A percentile compares a stretch with the other conserved stretches of the same genome.
phyloP scores from a whole-genome alignment of 2,113 vertebrate species.

The Ranitomeya imitator region DNA sequence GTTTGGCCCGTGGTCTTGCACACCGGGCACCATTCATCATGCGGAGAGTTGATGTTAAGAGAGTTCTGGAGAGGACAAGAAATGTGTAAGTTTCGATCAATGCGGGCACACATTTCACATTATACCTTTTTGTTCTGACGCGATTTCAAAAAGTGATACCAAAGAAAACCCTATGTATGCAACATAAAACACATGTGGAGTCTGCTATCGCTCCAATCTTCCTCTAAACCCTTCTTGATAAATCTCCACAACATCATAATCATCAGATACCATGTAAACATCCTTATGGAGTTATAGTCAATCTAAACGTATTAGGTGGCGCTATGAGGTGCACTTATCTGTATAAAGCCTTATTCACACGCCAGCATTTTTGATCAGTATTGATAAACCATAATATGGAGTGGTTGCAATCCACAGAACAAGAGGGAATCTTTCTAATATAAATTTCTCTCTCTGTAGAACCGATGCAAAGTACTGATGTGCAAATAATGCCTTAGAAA shows the following conservation, averaged over 20 bases:
- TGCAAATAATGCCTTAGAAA: too few relatives aligned
- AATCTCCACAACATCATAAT: neutral
- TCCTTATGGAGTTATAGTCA: too few relatives aligned
- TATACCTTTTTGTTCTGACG: neutral
- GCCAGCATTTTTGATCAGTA: too few relatives aligned
- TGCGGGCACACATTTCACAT: neutral
- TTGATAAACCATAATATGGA: too few relatives aligned
- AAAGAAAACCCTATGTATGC: neutral
- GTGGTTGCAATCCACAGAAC: too few relatives aligned
- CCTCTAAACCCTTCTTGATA: neutral
- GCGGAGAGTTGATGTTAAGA: slow-evolving; percentile 61
- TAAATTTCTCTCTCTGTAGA: too few relatives aligned
- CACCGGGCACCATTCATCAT: slow-evolving; percentile 78
- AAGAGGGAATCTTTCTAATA: too few relatives aligned
- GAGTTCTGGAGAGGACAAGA: slow-evolving; percentile 68
- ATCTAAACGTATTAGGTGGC: too few relatives aligned
- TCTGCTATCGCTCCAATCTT: neutral
- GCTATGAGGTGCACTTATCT: too few relatives aligned
- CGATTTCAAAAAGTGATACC: neutral
- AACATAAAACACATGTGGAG: neutral
- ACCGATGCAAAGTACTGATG: too few relatives aligned
- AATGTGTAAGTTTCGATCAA: neutral
- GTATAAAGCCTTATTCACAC: too few relatives aligned
- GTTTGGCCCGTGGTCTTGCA: slow-evolving; percentile 82
- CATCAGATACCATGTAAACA: too few relatives aligned